Evolutionary conservation across 2,888 invertebrate genomes (phyloP), one percentile per base, ranked within the genome.

Genomic region (Caenorhabditis uteleia): DNA sequence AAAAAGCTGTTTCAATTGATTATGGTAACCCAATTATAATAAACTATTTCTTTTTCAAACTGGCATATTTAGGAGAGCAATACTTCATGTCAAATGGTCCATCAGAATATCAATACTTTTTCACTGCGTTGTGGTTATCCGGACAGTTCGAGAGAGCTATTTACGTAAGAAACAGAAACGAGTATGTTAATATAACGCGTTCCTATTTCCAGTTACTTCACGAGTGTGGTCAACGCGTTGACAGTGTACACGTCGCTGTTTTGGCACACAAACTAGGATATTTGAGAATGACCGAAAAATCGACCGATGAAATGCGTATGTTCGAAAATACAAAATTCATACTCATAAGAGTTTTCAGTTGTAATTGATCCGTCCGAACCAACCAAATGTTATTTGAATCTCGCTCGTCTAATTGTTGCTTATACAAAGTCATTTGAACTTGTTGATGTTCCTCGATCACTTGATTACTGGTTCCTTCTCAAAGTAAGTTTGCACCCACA

Each of bases 381-480:
- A 18, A 75, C 72, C 7, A 57, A 70, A n/a, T 74, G 74, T 49
- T 62, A 55, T 40, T 57, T 81, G 42, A 81, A 81, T 64, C 71
- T 81, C 29, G 78, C 80, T 1, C 70, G 79, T 10, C 57, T 81
- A 10, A 62, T 81, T 33, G 74, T 80, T 26, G 57, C 73, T 26
- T 82, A 78, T 61, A 79, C 80, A 8, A 82, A 82, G 59, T 68
- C 67, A 16, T 82, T 82, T 45, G 82, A 82, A 40, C 43, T 82
- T 44, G 54, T 60, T 21, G 81, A 81, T 48, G 69, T 78, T 18
- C 61, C 60, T 8, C 68, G 74, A 20, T 74, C 81, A 0, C 68
- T 82, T 40, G 78, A 78, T 53, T 82, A 82, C 54, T 82, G 72
- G 57, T 82, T 74, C 69, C 67, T 82, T 38, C 51, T 79, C 40